Percentiles rank a stretch among this genome's conserved stretches.
Conservation (phyloP, 2,113 vertebrate genomes). For the Paramisgurnus dabryanus region DNA sequence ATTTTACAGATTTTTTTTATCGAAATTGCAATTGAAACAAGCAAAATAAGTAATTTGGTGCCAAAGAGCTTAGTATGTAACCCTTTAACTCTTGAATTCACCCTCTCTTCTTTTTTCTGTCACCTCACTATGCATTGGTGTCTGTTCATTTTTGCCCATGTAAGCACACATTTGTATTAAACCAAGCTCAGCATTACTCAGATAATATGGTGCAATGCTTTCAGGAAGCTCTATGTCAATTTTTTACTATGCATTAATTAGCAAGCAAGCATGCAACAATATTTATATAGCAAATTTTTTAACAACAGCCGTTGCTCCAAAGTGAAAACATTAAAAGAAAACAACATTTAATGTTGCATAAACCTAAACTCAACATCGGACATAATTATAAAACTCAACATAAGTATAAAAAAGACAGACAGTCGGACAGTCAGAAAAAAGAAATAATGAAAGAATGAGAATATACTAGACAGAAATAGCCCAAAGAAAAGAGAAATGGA, state of each 20-base stretch:
- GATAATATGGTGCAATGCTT: slow-evolving; percentile 73
- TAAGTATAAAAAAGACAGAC: too few species aligned
- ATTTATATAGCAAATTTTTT: too few species aligned
- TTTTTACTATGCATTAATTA: not conserved
- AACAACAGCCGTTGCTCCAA: too few species aligned
- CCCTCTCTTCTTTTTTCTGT: slow-evolving; percentile 1
- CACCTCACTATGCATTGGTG: slow-evolving; percentile 39
- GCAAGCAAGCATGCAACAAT: not conserved
- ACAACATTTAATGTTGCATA: too few species aligned
- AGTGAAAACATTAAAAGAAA: too few species aligned
- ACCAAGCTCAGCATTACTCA: slow-evolving; percentile 70
- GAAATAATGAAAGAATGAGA: slow-evolving; percentile 19
- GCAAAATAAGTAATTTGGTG: not conserved
- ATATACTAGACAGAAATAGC: not conserved
- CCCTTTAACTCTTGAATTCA: not conserved
- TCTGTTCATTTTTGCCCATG: slow-evolving; percentile 39
- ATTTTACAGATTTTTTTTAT: too few species aligned
- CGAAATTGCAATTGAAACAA: too few species aligned
- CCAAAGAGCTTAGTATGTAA: not conserved
- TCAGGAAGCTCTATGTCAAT: slow-evolving; percentile 57
- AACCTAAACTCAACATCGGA: too few species aligned
- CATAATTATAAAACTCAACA: too few species aligned
- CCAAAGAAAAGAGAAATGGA: not conserved
- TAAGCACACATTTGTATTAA: slow-evolving; percentile 50
- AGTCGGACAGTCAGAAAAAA: slow-evolving; percentile 6